Evolutionary conservation across 2,888 invertebrate species (phyloP), one percentile per base, ranked within the genome.

Genomic region (Hymenopus coronatus): DNA sequence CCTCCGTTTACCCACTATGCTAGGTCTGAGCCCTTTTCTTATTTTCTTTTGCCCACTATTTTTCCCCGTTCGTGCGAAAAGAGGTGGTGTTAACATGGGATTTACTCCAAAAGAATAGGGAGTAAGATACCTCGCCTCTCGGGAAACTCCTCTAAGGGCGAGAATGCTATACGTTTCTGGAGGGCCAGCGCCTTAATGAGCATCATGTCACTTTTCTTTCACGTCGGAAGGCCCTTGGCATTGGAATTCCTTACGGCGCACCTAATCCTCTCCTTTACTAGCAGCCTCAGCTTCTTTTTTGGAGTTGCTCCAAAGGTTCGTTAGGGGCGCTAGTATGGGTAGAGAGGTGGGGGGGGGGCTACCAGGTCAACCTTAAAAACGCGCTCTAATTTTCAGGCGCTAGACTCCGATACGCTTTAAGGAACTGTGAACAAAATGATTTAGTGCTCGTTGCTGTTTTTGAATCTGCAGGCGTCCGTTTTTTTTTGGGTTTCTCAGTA

Each of bases 331-430:
- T 40, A 85, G 46, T 85, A 27, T 2, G 84, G 14, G 25, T 27
- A 82, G 33, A 28, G n/a, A n/a, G n/a, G n/a, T 30, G 88, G 88
- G 88, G 88, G 33, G 25, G 82, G 88, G 88, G 89, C 85, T 88
- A 88, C 89, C 86, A 89, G 89, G 89, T 89, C 89, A 89, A 89
- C 89, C 88, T 89, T 33, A 89, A 89, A 89, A 89, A 89, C 89
- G 89, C 85, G 89, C 89, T 83, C 86, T 54, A 88, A 88, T 88
- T 89, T 88, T 88, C 88, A 84, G 85, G 83, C 54, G 28, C 70
- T 70, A 40, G 40, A 40, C 40, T 40, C 40, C 40, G 12, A 40
- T 40, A 40, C 40, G 46, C 84, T 33, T 25, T 70, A 70, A 25
- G 20, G 25, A 70, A 70, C 15, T 70, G 54, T 70, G 54, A 70